Conservation (phyloP, 2,888 invertebrate species). For the Alviniconcha strummeri region DNA sequence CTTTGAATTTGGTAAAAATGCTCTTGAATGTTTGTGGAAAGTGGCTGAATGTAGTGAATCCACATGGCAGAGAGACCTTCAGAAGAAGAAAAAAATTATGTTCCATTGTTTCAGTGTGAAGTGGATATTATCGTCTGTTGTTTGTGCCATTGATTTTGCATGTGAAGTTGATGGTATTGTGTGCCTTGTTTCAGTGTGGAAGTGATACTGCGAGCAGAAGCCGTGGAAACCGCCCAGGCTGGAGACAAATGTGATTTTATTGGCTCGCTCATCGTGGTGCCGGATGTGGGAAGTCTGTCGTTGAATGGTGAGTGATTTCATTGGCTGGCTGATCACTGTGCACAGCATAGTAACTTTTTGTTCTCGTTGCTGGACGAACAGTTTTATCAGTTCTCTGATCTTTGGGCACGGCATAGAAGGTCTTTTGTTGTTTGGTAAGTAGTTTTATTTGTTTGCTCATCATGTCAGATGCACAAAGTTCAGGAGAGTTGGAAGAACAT, state of each 20-base stretch:
- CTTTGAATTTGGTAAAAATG: too few species aligned
- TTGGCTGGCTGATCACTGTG: not conserved
- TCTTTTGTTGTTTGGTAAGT: too few species aligned
- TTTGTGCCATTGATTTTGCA: not conserved
- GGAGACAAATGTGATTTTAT: slow-evolving; percentile 92
- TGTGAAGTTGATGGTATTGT: not conserved
- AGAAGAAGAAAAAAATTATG: not conserved
- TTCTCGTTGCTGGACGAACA: not conserved
- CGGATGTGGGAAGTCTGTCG: slow-evolving; percentile 92
- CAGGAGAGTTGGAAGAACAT: too few species aligned
- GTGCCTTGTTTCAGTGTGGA: slow-evolving; percentile 81
- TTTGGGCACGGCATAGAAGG: too few species aligned
- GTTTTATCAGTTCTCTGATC: too few species aligned
- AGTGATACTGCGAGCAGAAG: slow-evolving; percentile 93
- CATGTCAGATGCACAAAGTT: too few species aligned
- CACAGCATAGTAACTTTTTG: not conserved
- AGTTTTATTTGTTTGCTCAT: too few species aligned
- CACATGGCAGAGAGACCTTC: too few species aligned
- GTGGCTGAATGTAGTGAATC: too few species aligned
- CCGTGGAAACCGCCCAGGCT: slow-evolving; percentile 96
- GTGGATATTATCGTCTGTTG: not conserved
- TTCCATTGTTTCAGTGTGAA: not conserved
- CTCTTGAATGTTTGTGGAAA: too few species aligned
- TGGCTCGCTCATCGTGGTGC: slow-evolving; percentile 96
- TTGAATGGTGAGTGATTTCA: slow-evolving; percentile 80